Percentiles rank a stretch among this genome's conserved stretches.
Evolutionary conservation across 2,113 vertebrate species (phyloP).

Genomic region (Forbesichthys agassizii): DNA sequence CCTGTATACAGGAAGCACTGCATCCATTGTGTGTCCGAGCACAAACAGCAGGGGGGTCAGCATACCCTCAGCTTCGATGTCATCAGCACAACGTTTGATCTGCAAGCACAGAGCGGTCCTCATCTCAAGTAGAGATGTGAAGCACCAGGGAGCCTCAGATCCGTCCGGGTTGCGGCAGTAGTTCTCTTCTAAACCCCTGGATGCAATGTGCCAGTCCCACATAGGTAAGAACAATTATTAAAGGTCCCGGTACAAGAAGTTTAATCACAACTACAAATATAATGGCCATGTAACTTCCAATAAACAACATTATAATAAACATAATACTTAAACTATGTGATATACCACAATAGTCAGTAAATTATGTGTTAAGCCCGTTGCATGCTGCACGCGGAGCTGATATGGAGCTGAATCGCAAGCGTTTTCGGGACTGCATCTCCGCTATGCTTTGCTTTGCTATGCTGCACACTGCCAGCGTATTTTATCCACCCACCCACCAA

Average conservation of each 20-base stretch:
- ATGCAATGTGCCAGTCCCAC: neutral
- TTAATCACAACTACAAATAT: neutral
- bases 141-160: slow-evolving; percentile 97
- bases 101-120: slow-evolving; percentile 91
- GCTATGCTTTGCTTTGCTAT: too few species aligned
- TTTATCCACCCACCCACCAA: too few species aligned
- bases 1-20: neutral
- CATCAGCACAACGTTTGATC: slow-evolving; percentile 89
- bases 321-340: too few species aligned
- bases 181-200: slow-evolving; percentile 92
- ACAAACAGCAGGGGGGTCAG: slow-evolving; percentile 16
- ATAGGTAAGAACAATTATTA: neutral
- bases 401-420: too few species aligned
- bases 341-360: too few species aligned
- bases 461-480: too few species aligned
- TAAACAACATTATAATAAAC: too few species aligned
- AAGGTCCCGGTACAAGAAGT: neutral
- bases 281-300: neutral
- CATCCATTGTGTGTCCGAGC: neutral
- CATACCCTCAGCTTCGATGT: slow-evolving; percentile 85
- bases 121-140: slow-evolving; percentile 80
- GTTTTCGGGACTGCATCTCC: too few species aligned
- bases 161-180: slow-evolving; percentile 96
- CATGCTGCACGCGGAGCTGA: too few species aligned
- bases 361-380: too few species aligned